Percentiles rank a stretch among this genome's conserved stretches.
These are phyloP conservation scores for Fragum fragum DNA, from an alignment of 2,888 invertebrate genomes.

Conservation along the genomic window DNA sequence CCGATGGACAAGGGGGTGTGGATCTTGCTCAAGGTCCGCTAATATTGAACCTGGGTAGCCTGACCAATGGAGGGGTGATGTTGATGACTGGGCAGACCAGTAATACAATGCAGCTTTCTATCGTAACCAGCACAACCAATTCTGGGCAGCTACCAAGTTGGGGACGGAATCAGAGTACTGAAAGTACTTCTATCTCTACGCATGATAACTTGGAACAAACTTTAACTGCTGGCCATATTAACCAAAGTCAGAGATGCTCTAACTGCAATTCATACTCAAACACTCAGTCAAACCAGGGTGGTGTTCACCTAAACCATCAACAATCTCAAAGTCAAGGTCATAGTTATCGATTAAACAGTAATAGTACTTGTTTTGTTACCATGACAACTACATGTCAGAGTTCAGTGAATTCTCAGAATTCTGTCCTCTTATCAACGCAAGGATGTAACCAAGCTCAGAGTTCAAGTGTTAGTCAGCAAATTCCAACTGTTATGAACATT, in stretches of 20 bases:
- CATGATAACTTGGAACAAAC: conserved; percentile 23
- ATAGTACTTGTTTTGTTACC: conserved; percentile 11
- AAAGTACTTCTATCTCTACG: neutral
- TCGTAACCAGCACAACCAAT: conserved; percentile 43
- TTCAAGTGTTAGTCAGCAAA: neutral
- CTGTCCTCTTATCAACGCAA: neutral
- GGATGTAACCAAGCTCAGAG: neutral
- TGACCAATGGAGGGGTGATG: conserved; percentile 51
- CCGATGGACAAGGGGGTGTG: conserved; percentile 17
- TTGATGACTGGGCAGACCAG: conserved; percentile 48
- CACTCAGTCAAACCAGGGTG: neutral
- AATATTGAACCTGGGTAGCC: conserved; percentile 60
- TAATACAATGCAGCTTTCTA: conserved; percentile 52
- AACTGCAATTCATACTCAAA: conserved; percentile 10
- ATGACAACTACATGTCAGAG: conserved; percentile 23
- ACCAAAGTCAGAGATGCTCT: conserved; percentile 5
- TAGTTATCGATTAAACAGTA: conserved; percentile 26
- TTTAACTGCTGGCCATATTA: conserved; percentile 18
- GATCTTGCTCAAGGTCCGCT: conserved; percentile 60
- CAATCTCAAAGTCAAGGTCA: conserved; percentile 39
- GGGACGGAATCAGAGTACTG: conserved; percentile 10
- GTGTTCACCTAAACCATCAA: neutral
- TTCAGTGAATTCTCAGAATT: conserved; percentile 3
- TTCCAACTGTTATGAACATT: conserved; percentile 1
- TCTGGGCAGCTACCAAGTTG: conserved; percentile 47